Evolutionary conservation across 2,113 vertebrate species (phyloP).

Genomic region (Marmota monax): DNA sequence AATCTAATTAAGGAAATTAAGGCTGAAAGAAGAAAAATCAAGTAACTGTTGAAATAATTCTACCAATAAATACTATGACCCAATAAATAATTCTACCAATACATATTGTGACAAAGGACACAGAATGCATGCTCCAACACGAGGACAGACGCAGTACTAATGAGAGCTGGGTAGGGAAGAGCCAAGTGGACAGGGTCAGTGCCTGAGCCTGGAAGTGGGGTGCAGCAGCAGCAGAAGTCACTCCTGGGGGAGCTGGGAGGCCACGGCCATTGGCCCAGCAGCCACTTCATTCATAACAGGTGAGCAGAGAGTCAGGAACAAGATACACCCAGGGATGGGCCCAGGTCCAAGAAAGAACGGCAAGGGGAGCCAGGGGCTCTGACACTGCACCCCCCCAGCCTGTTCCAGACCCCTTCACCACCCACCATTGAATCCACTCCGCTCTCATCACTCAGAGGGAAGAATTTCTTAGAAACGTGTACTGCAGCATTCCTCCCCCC

Average conservation of each 20-base stretch:
- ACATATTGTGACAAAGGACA: too few species aligned
- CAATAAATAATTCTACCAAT: too few species aligned
- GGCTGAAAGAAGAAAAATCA: background rate
- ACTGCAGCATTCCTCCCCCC: background rate
- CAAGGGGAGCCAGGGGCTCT: too few species aligned
- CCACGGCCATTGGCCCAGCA: background rate
- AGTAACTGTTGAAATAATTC: background rate
- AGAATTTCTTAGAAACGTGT: background rate
- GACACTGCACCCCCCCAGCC: fast-evolving
- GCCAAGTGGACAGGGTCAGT: fast-evolving
- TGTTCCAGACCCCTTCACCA: background rate
- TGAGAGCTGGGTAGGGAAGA: fast-evolving
- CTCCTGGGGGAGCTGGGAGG: fast-evolving
- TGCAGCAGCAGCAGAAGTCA: background rate
- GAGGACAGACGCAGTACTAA: background rate
- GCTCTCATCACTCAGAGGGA: background rate
- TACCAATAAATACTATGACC: background rate
- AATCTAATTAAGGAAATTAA: background rate
- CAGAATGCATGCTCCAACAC: background rate
- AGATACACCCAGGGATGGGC: too few species aligned
- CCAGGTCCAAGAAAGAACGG: background rate
- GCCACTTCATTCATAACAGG: too few species aligned
- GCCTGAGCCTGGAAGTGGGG: too few species aligned
- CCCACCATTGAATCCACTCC: background rate
- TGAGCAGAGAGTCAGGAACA: background rate